phyloP scores from a whole-genome alignment of 2,888 invertebrate genomes.

The Antheraea assamensis region DNA sequence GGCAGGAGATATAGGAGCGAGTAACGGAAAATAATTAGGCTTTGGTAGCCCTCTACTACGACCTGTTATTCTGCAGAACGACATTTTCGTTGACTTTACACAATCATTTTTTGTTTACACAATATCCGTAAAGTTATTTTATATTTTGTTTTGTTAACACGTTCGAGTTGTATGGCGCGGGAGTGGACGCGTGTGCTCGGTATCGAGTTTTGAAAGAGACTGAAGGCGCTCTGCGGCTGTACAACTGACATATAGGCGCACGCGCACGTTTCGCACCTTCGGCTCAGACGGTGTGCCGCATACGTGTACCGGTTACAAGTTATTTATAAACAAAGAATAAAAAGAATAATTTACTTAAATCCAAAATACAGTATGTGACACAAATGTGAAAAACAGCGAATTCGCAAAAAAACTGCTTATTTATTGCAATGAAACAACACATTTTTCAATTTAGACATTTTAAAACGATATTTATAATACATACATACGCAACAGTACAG shows the following conservation, averaged over 20 bases:
- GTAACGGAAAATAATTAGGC: slow-evolving; percentile 90
- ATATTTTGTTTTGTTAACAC: slow-evolving; percentile 44
- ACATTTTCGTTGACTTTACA: slow-evolving; percentile 76
- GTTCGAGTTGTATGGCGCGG: slow-evolving; percentile 48
- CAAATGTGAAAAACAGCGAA: slow-evolving; percentile 44
- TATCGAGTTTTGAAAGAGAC: slow-evolving; percentile 63
- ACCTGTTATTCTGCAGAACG: slow-evolving; percentile 91
- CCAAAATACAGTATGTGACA: slow-evolving; percentile 67
- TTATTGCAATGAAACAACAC: slow-evolving; percentile 23
- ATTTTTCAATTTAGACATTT: not conserved
- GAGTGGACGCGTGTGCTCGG: slow-evolving; percentile 59
- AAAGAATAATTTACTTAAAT: slow-evolving; percentile 70
- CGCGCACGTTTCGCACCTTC: slow-evolving; percentile 70
- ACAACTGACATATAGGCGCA: slow-evolving; percentile 49
- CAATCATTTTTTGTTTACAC: slow-evolving; percentile 72
- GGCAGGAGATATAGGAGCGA: slow-evolving; percentile 91
- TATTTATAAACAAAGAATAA: slow-evolving; percentile 79
- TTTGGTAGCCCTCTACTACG: slow-evolving; percentile 90
- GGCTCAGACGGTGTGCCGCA: slow-evolving; percentile 75
- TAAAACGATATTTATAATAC: slow-evolving; percentile 5
- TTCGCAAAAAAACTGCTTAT: slow-evolving; percentile 4
- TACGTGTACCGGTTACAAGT: slow-evolving; percentile 77
- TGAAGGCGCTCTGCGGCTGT: slow-evolving; percentile 51
- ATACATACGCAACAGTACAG: slow-evolving; percentile 23
- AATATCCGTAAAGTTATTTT: slow-evolving; percentile 34